phyloP scores from a whole-genome alignment of 2,888 invertebrate genomes.

The Acanthosoma haemorrhoidale region DNA sequence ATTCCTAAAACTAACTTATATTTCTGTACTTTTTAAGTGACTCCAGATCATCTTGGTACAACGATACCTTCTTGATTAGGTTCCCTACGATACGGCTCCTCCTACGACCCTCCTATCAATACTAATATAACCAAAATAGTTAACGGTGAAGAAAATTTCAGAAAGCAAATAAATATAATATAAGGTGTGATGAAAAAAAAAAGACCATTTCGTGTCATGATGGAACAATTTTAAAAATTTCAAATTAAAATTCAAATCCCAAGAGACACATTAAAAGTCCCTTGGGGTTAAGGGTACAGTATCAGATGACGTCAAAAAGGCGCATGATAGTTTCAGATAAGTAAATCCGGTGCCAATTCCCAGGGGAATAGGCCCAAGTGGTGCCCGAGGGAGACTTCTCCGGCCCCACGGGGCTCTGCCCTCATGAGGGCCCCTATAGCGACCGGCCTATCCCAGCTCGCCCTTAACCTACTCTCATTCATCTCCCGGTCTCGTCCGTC shows the following conservation, averaged over 20 bases:
- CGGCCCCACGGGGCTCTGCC: constrained; percentile 27
- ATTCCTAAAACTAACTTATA: too few relatives aligned
- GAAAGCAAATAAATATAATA: too few relatives aligned
- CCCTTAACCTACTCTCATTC: constrained; percentile 18
- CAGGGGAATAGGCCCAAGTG: constrained; percentile 27
- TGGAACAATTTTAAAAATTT: too few relatives aligned
- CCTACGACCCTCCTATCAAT: too few relatives aligned
- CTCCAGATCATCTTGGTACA: too few relatives aligned
- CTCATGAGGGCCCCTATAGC: constrained; percentile 22
- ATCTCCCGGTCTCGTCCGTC: not conserved
- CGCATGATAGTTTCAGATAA: constrained; percentile 2
- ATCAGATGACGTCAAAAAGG: constrained; percentile 9
- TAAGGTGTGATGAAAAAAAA: too few relatives aligned
- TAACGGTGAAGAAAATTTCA: too few relatives aligned
- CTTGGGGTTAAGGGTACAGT: not conserved
- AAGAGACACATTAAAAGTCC: constrained; percentile 22
- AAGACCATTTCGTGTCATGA: too few relatives aligned
- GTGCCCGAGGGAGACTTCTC: constrained; percentile 21
- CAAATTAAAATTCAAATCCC: constrained; percentile 17
- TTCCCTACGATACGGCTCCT: too few relatives aligned
- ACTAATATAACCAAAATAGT: too few relatives aligned
- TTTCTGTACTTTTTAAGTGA: too few relatives aligned
- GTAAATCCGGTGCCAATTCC: constrained; percentile 27
- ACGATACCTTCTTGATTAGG: too few relatives aligned
- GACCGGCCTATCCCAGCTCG: not conserved